Percentiles rank a stretch among this genome's conserved stretches.
Conservation (phyloP, 2,888 invertebrate species). For the Eupeodes luniger region DNA sequence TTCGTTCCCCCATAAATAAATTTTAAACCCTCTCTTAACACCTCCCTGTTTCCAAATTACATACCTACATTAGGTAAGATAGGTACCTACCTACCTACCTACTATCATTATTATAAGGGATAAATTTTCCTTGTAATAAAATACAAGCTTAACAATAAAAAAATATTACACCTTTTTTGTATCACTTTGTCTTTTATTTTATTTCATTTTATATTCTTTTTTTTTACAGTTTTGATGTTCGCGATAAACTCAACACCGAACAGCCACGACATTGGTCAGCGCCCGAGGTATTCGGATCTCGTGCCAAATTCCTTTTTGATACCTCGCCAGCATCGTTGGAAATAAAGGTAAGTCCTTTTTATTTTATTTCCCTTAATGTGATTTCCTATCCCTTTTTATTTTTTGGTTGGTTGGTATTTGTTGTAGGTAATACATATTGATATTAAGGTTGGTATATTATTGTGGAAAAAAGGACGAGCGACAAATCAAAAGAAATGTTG, state of each 20-base stretch:
- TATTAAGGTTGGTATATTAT: not conserved
- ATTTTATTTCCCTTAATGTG: slow-evolving; percentile 39
- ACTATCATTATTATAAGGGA: slow-evolving; percentile 44
- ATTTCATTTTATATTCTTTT: not conserved
- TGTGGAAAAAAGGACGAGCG: not conserved
- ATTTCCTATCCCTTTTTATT: slow-evolving; percentile 8
- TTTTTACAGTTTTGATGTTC: slow-evolving; percentile 90
- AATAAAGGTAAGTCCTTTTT: slow-evolving; percentile 85
- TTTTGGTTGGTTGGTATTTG: slow-evolving; percentile 1
- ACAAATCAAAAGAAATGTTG: slow-evolving; percentile 56
- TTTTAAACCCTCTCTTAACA: slow-evolving; percentile 32
- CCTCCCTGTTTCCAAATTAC: slow-evolving; percentile 5
- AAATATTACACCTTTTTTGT: slow-evolving; percentile 41
- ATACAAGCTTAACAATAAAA: slow-evolving; percentile 25
- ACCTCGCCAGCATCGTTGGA: slow-evolving; percentile 92
- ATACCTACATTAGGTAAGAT: not conserved
- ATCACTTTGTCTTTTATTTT: not conserved
- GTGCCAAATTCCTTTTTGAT: slow-evolving; percentile 92
- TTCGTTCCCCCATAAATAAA: slow-evolving; percentile 16
- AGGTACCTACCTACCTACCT: not conserved
- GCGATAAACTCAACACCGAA: slow-evolving; percentile 91
- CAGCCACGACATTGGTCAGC: slow-evolving; percentile 93
- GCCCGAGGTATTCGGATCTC: slow-evolving; percentile 92
- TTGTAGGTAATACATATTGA: not conserved
- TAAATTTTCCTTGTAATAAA: slow-evolving; percentile 38